Base-by-base conservation (phyloP, 2,797 vertebrate genomes). In the Pempheris klunzingeri region DNA sequence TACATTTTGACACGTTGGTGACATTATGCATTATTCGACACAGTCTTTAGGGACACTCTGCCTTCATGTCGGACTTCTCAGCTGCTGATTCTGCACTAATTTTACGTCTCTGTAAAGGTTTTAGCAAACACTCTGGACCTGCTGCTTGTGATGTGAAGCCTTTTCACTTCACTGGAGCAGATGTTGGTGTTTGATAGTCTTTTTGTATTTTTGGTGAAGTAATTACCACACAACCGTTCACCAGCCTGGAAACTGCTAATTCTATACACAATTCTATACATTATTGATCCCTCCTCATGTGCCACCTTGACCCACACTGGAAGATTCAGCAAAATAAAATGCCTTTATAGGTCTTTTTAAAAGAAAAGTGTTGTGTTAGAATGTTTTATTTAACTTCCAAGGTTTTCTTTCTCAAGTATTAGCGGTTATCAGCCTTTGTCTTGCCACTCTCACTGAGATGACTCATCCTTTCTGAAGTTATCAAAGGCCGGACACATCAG, bases 401-500 rank as follows among this genome's bases (percentile, higher is more conserved):
- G 18, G 5, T 26, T 59, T 52, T 38, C 41, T 39, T 9, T 44
- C n/a, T n/a, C n/a, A 44, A 46, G 61, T 10, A 67, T 74, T 17
- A 38, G 1, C 5, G 49, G 41, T 53, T 47, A n/a, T 57, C 24
- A 43, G 2, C 3, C 36, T 62, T 68, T 30, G 7, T 85, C 34
- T 39, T 46, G 3, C n/a, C 26, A 15, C 15, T 62, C 24, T 77
- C 38, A 30, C 18, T 55, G 7, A 53, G 13, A 52, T 36, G 57
- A 49, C 20, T 63, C 0, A 0, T 55, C 13, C n/a, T 53, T 12
- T 77, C 26, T 62, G 26, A 64, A 24, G n/a, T 72, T 36, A 68
- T 78, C 49, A 67, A 74, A 80, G 41, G 55, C 67, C 50, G 26
- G 36, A 39, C 46, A 71, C 58, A 62, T 72, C 11, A 66, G 28